These are phyloP conservation scores for Psilopsiagon aymara DNA, from an alignment of 2,113 vertebrate genomes.

Conservation along the genomic window DNA sequence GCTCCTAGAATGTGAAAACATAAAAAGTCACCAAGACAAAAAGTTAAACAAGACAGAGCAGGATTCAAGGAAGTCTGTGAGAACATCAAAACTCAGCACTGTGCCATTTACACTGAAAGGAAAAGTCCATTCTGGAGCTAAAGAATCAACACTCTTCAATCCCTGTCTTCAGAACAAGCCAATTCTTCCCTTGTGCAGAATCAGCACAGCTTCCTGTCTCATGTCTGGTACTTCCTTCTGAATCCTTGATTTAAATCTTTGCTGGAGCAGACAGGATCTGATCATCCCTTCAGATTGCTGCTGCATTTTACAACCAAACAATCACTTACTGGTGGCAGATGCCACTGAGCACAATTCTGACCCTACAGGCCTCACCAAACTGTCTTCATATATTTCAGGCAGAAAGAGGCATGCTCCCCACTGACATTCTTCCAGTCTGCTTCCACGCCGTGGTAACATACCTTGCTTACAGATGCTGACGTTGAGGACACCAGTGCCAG, in stretches of 20 bases:
- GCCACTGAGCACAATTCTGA: not conserved
- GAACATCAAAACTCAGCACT: not conserved
- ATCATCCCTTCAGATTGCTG: not conserved
- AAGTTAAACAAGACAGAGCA: not conserved
- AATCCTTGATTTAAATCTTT: not conserved
- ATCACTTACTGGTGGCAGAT: no score
- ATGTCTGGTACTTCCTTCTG: not conserved
- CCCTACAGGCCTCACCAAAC: not conserved
- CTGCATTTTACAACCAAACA: not conserved
- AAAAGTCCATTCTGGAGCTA: not conserved
- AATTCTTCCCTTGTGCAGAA: not conserved
- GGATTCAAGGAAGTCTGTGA: not conserved
- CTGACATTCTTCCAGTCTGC: not conserved
- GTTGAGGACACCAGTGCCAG: constrained; percentile 88
- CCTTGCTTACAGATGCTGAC: constrained; percentile 90
- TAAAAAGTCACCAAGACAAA: not conserved
- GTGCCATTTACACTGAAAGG: not conserved
- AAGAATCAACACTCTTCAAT: not conserved
- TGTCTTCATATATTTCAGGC: not conserved
- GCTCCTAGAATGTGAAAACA: constrained; percentile 78
- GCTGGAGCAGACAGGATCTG: not conserved
- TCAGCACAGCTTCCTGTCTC: not conserved
- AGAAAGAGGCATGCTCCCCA: not conserved
- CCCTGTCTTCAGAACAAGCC: not conserved
- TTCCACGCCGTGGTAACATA: constrained; percentile 2